Percentiles rank a stretch among this genome's conserved stretches.
Evolutionary conservation across 2,888 invertebrate species (phyloP).

Genomic region (Amblyjoppa fuscipennis): DNA sequence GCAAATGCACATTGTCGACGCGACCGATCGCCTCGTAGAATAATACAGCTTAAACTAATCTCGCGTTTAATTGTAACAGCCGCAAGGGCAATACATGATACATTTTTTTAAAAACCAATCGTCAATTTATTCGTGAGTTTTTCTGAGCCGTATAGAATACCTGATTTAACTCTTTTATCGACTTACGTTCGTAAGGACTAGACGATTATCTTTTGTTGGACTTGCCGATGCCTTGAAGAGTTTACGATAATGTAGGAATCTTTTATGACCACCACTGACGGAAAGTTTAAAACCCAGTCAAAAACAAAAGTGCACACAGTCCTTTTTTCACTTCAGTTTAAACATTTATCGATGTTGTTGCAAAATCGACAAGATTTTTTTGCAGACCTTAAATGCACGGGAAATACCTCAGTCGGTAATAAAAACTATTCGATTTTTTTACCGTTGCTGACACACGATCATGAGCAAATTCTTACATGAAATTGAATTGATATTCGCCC

Average conservation of each 20-base stretch:
- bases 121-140: not conserved
- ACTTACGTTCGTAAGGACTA: not conserved
- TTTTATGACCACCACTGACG: not conserved
- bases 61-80: conserved; percentile 49
- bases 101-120: conserved; percentile 50
- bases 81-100: conserved; percentile 57
- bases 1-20: conserved; percentile 25
- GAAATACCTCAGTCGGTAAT: no score
- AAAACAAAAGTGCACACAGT: not conserved
- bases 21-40: conserved; percentile 34
- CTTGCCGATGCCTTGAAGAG: not conserved
- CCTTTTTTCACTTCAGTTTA: not conserved
- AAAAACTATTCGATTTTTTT: not conserved
- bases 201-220: not conserved
- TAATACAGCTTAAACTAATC: conserved; percentile 44
- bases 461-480: no score
- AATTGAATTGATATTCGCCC: no score
- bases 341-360: not conserved
- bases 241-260: not conserved
- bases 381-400: no score
- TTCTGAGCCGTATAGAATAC: not conserved
- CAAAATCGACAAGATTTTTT: not conserved
- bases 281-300: not conserved
- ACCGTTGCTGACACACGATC: not conserved
- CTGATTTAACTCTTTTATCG: not conserved